Percentiles rank a stretch among this genome's conserved stretches.
phyloP scores from a whole-genome alignment of 2,797 vertebrate genomes.

The Acropternis orthonyx region DNA sequence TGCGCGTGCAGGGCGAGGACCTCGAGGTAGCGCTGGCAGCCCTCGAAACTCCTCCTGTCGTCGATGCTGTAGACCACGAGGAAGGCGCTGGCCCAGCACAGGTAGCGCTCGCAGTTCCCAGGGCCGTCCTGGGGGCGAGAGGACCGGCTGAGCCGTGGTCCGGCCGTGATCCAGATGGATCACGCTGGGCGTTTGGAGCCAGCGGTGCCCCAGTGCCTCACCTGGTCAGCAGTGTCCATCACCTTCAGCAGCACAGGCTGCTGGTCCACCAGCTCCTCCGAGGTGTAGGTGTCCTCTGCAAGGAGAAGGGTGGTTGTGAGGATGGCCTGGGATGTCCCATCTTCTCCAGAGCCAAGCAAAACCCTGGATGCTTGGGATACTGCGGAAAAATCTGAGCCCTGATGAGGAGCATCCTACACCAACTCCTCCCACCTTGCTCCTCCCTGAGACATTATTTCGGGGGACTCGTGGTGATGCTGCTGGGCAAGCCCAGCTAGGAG shows the following conservation, averaged over 20 bases:
- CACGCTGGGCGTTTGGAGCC: fast-evolving
- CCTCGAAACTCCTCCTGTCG: conserved; percentile 82
- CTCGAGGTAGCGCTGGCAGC: conserved; percentile 85
- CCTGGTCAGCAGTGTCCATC: conserved; percentile 94
- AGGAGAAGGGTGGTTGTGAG: background rate
- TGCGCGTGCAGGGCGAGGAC: conserved; percentile 76
- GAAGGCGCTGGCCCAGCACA: conserved; percentile 88
- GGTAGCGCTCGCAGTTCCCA: conserved; percentile 86
- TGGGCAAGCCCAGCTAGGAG: background rate
- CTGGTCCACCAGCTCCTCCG: conserved; percentile 89
- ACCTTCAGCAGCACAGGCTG: conserved; percentile 86
- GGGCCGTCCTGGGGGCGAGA: conserved; percentile 79
- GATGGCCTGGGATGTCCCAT: background rate
- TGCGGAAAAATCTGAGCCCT: background rate
- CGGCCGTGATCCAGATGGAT: background rate
- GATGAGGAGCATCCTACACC: background rate
- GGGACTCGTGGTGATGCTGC: background rate
- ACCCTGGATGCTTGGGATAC: background rate
- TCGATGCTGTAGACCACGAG: conserved; percentile 91
- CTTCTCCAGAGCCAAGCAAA: background rate
- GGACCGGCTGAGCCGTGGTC: background rate
- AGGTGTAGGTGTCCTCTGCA: conserved; percentile 90
- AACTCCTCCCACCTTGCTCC: background rate
- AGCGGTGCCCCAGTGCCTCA: conserved; percentile 5
- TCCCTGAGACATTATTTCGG: background rate